A percentile compares a stretch with the other conserved stretches of the same genome.
Evolutionary conservation across 2,888 invertebrate species (phyloP).

Genomic region (Strigamia crassipes): DNA sequence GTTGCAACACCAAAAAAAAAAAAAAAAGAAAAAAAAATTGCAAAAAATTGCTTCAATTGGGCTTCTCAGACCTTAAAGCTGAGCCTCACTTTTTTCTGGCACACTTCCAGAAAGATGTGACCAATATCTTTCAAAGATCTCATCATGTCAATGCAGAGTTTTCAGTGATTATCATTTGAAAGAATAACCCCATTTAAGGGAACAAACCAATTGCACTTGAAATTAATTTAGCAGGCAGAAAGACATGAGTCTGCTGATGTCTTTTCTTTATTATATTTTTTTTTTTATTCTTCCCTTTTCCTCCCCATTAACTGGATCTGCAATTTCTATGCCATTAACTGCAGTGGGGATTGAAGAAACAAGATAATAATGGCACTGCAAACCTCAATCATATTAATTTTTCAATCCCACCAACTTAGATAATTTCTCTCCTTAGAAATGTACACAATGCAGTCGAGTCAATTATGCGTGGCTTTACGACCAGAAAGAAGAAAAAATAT

Average conservation of each 20-base stretch:
- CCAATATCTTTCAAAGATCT: slow-evolving; percentile 9
- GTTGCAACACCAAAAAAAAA: neutral
- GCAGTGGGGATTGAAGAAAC: neutral
- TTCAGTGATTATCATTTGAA: slow-evolving; percentile 9
- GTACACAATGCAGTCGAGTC: neutral
- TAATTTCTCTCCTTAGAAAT: neutral
- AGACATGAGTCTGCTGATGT: neutral
- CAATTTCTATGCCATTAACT: slow-evolving; percentile 2
- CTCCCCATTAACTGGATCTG: neutral
- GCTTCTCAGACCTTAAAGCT: neutral
- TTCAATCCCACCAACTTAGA: neutral
- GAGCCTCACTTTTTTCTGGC: slow-evolving; percentile 24
- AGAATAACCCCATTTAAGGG: neutral
- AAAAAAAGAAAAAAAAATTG: neutral
- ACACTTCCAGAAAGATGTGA: slow-evolving; percentile 7
- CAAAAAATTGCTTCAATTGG: slow-evolving; percentile 7
- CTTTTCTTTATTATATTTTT: neutral
- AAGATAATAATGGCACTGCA: neutral
- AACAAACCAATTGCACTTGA: slow-evolving; percentile 2
- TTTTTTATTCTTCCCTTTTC: neutral
- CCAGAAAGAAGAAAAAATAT: neutral
- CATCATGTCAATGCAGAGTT: slow-evolving; percentile 25
- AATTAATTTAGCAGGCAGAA: slow-evolving; percentile 2
- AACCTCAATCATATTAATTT: neutral
- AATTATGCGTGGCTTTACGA: neutral